Evolutionary conservation across 2,888 invertebrate genomes (phyloP), one percentile per base, ranked within the genome.

Genomic region (Gandaritis pyraliata): DNA sequence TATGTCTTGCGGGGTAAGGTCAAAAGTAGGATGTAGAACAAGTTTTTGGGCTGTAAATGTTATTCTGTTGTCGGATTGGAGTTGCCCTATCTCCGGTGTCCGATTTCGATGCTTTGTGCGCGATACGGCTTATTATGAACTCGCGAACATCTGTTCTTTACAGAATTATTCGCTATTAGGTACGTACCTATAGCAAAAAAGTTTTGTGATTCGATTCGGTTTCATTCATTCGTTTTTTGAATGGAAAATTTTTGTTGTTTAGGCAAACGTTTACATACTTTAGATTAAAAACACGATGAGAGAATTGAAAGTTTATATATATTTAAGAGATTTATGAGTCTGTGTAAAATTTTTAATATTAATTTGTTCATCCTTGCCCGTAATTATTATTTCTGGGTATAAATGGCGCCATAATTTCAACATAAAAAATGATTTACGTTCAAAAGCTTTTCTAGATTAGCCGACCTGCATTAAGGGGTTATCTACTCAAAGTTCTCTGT

Each of bases 61-160:
- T 74, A 82, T 73, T 81, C 83, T 85, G 88, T 81, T 71, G 73
- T 71, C 73, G 75, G 80, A 83, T 84, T 83, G 81, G 83, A 76
- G 79, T 81, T 87, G 86, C 87, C 87, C 89, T 89, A 89, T 90
- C 90, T 86, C 85, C 87, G 90, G 92, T 92, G 90, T 92, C 90
- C 83, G 87, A 90, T 92, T 89, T 87, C 92, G 84, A 86, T 85
- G 85, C 88, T 89, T 92, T 92, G 90, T 90, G 79, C 84, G 80
- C 90, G 92, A 92, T 90, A 90, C 80, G 86, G 84, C 92, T 92
- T 90, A 92, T 92, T 90, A 92, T 92, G 82, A 87, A 84, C 81
- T 77, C 80, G 87, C 82, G 86, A 88, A 90, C 89, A 92, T 90
- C 90, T 92, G 92, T 86, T 84, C 86, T 74, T 77, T 75, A 81